phyloP scores from a whole-genome alignment of 1,140 invertebrate genomes.

The Sinella curviseta region DNA sequence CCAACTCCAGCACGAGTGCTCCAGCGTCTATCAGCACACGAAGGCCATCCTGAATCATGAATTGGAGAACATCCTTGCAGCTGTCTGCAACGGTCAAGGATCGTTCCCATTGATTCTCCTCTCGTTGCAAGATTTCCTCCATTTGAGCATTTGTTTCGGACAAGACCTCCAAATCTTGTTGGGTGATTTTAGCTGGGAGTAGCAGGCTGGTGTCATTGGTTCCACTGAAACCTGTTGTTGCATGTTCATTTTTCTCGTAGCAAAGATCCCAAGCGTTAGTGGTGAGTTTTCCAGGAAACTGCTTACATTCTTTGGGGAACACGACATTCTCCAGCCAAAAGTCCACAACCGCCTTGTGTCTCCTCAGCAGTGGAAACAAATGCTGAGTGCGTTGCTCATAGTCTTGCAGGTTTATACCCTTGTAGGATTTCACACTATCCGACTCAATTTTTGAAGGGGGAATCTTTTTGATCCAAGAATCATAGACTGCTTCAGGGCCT shows the following conservation, averaged over 20 bases:
- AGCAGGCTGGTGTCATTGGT: constrained; percentile 13
- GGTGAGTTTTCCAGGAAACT: constrained; percentile 37
- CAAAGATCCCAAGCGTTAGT: constrained; percentile 34
- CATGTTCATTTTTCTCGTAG: not conserved
- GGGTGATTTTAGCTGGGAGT: not conserved
- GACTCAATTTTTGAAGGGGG: constrained; percentile 5
- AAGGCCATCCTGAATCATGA: not conserved
- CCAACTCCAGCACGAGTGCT: constrained; percentile 38
- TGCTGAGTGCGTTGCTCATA: not conserved
- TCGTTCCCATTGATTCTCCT: constrained; percentile 30
- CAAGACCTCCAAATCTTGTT: not conserved
- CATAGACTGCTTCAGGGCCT: not conserved
- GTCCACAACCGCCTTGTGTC: constrained; percentile 26
- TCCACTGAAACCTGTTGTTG: constrained; percentile 13
- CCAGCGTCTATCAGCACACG: constrained; percentile 39
- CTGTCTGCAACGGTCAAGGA: not conserved
- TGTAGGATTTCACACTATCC: constrained; percentile 8
- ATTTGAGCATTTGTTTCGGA: not conserved
- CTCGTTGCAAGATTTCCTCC: not conserved
- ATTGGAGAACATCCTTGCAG: not conserved
- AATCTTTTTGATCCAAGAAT: not conserved
- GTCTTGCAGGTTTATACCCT: not conserved
- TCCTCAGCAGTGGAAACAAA: not conserved
- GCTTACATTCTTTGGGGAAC: constrained; percentile 31
- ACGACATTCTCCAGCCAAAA: constrained; percentile 37